Conservation (phyloP, 37 sponge, comb jelly and placozoan species). For the Agelas oroides region DNA sequence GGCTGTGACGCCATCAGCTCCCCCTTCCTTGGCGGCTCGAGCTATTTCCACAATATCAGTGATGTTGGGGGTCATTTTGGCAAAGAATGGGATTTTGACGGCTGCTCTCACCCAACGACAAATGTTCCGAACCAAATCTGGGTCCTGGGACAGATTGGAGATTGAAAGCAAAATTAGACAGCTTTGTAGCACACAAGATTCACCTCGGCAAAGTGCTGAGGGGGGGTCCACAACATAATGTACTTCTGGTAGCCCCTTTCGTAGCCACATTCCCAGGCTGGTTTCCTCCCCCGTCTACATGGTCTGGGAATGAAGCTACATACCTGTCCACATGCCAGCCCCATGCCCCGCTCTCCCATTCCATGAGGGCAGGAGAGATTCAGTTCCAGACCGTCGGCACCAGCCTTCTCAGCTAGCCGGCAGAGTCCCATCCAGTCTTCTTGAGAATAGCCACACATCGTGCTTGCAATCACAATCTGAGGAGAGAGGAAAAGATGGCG, state of each 20-base stretch:
- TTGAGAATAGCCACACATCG: constrained; percentile 91
- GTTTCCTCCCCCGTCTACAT: too few relatives aligned
- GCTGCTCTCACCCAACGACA: constrained; percentile 93
- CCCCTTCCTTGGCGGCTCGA: constrained; percentile 58
- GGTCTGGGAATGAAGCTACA: not conserved
- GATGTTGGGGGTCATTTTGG: constrained; percentile 82
- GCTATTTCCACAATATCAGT: constrained; percentile 52
- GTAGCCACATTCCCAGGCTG: too few relatives aligned
- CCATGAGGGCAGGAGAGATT: constrained; percentile 98
- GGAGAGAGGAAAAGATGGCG: not conserved
- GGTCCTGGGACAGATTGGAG: too few relatives aligned
- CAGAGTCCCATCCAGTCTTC: constrained; percentile 91
- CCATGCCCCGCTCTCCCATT: constrained; percentile 98
- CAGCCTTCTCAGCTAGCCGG: constrained; percentile 81
- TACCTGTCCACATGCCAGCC: constrained; percentile 95
- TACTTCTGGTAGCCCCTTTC: too few relatives aligned
- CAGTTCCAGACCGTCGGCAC: constrained; percentile 96
- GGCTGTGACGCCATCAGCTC: constrained; percentile 94
- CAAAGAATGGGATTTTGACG: constrained; percentile 94
- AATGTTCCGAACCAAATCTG: constrained; percentile 79
- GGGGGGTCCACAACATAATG: too few relatives aligned
- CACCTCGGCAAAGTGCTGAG: too few relatives aligned
- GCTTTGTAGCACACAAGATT: too few relatives aligned
- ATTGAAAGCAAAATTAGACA: too few relatives aligned
- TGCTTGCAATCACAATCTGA: constrained; percentile 92